Evolutionary conservation across 1,140 invertebrate genomes (phyloP).

Genomic region (Brachionus paranguensis): DNA sequence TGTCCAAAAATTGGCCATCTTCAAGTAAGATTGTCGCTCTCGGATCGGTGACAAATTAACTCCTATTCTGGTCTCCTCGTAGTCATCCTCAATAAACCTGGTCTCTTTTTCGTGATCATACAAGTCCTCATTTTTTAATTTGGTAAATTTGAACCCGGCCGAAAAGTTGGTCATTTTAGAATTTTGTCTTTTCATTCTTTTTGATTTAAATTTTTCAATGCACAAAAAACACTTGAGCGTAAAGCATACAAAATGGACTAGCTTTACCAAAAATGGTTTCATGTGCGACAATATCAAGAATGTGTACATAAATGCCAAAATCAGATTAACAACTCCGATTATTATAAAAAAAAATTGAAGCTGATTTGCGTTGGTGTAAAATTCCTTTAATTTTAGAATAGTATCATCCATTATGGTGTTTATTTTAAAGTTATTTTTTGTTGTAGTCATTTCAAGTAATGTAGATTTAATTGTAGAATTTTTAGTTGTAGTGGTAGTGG

Average conservation of each 20-base stretch:
- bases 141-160: not conserved
- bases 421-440: not conserved
- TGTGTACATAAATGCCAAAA: not conserved
- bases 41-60: not conserved
- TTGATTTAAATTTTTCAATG: not conserved
- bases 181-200: constrained; percentile 5
- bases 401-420: not conserved
- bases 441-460: not conserved
- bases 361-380: not conserved
- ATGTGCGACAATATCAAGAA: not conserved
- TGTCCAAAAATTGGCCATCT: not conserved
- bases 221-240: not conserved
- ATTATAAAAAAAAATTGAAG: constrained; percentile 8
- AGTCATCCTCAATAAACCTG: not conserved
- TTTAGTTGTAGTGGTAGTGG: not conserved
- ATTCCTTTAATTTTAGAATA: constrained; percentile 21
- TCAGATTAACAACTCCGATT: not conserved
- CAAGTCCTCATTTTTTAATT: constrained; percentile 4
- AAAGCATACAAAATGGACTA: not conserved
- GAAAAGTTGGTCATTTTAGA: not conserved
- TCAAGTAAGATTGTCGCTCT: not conserved
- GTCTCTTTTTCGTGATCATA: not conserved
- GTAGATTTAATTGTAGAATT: not conserved
- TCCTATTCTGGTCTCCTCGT: not conserved
- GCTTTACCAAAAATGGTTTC: not conserved